Evolutionary conservation across 1,140 invertebrate genomes (phyloP).

Genomic region (Cyphomyrmex costatus): DNA sequence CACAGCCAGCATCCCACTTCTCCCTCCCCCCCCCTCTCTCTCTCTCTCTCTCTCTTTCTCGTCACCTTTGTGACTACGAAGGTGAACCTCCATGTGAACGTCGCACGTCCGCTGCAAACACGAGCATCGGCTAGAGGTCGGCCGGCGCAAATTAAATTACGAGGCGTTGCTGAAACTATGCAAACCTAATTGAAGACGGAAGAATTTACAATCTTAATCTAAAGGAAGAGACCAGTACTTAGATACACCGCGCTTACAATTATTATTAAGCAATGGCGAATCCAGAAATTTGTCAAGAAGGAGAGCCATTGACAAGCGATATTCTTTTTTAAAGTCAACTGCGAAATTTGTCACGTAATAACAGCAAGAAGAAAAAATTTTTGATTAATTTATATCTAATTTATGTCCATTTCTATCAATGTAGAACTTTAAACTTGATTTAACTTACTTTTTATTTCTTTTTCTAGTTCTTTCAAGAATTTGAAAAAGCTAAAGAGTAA

Average conservation of each 20-base stretch:
- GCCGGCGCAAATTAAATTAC: constrained; percentile 53
- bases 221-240: constrained; percentile 18
- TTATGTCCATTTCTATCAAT: too few relatives aligned
- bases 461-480: too few relatives aligned
- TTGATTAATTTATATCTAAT: not conserved
- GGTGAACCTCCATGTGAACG: constrained; percentile 24
- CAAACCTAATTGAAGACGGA: constrained; percentile 40
- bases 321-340: too few relatives aligned
- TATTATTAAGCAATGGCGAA: not conserved
- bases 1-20: constrained; percentile 14
- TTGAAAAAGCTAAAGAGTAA: too few relatives aligned
- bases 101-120: constrained; percentile 49
- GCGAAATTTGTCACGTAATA: not conserved
- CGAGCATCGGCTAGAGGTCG: constrained; percentile 40
- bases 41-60: constrained; percentile 3
- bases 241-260: not conserved
- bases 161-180: constrained; percentile 40
- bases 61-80: constrained; percentile 49
- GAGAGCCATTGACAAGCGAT: too few relatives aligned
- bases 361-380: not conserved
- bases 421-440: too few relatives aligned
- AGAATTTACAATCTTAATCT: constrained; percentile 41
- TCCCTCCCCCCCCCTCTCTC: not conserved
- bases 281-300: too few relatives aligned
- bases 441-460: too few relatives aligned